Evolutionary conservation across 2,888 invertebrate species (phyloP).

Genomic region (Hypercompe scribonia): DNA sequence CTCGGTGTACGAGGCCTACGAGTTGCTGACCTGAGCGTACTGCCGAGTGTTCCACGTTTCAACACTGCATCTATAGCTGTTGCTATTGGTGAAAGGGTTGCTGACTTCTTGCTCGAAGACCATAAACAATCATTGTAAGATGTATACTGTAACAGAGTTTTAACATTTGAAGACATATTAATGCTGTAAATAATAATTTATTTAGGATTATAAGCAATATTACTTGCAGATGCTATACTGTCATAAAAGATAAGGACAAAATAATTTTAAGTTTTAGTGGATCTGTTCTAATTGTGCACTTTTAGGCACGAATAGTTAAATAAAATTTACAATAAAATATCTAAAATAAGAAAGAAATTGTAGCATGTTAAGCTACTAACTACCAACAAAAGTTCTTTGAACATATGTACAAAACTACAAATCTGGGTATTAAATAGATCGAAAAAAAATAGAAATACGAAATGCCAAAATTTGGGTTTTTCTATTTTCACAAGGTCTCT

Average conservation of each 20-base stretch:
- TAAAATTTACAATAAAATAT: too few relatives aligned
- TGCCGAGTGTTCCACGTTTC: slow-evolving; percentile 61
- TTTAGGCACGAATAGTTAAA: neutral
- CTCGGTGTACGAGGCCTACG: slow-evolving; percentile 59
- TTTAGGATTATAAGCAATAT: neutral
- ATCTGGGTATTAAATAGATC: too few relatives aligned
- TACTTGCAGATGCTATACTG: neutral
- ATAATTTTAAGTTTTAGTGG: neutral
- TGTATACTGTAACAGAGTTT: neutral
- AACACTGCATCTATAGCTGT: slow-evolving; percentile 68
- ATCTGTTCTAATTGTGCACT: neutral
- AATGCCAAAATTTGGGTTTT: too few relatives aligned
- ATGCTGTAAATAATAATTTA: neutral
- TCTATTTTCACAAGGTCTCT: too few relatives aligned
- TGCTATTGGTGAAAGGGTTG: slow-evolving; percentile 63
- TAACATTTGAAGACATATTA: neutral
- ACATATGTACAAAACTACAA: too few relatives aligned
- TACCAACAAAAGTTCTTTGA: too few relatives aligned
- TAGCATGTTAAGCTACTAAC: too few relatives aligned
- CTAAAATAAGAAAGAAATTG: neutral
- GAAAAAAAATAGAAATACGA: too few relatives aligned
- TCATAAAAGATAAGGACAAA: neutral
- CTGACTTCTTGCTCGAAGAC: slow-evolving; percentile 14
- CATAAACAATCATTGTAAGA: neutral
- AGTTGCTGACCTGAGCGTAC: slow-evolving; percentile 63